Evolutionary conservation across 2,797 vertebrate genomes (phyloP), one percentile per base, ranked within the genome.

Genomic region (Peromyscus aztecus): DNA sequence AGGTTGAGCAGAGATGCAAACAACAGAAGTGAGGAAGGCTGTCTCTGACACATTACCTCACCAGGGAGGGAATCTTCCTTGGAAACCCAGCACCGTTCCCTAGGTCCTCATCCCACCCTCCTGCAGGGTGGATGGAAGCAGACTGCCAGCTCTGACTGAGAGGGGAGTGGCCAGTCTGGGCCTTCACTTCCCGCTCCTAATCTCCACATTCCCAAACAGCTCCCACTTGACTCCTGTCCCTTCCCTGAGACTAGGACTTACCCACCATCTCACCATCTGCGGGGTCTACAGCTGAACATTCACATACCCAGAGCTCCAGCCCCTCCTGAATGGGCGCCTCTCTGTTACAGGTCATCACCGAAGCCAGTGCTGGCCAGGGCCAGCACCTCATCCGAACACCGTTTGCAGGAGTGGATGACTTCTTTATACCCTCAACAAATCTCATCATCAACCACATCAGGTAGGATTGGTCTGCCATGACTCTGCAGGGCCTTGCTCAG

Each of bases 401-500:
- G 0, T 99, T 99, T 97, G 98, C 99, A 95, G 99, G 99, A 97
- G 99, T 99, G 97, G 99, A 98, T 0, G 99, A 99, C 96, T 99
- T 99, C 98, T 99, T 99, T 98, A 99, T 99, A 96, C 99, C 99
- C 75, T 99, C 99, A 6, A 99, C 99, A 94, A 99, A 99, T 97
- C 99, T 99, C 97, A 99, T 99, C 98, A 99, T 99, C 98, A 99
- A 99, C 96, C 99, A 99, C 0, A 98, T 99, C 97, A 99, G 99
- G 99, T 99, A 98, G 96, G 99, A 91, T 90, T 29, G 34, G 0
- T 37, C 10, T 0, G 0, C 0, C 0, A 12, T 0, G 43, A 19
- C 75, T 7, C 69, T 4, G 3, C 31, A 14, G 31, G 0, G 0
- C 73, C 12, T 4, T 0, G 0, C 31, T 31, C 27, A 8, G 19